Conservation (phyloP, 1,140 invertebrate genomes). For the Conus betulinus region DNA sequence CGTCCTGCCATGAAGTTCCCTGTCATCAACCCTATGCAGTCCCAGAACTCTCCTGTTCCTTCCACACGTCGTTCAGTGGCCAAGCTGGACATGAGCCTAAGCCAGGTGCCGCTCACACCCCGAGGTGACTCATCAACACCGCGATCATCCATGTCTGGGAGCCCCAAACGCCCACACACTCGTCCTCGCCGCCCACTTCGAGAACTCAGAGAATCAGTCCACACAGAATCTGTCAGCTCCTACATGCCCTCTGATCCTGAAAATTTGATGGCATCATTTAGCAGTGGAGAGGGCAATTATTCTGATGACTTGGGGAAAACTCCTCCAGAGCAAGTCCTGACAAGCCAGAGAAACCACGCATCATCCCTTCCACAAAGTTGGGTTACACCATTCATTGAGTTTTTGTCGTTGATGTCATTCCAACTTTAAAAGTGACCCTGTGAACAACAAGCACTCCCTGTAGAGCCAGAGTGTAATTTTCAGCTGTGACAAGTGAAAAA, state of each 20-base stretch:
- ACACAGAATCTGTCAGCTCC: constrained; percentile 72
- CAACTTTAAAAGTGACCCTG: too few relatives aligned
- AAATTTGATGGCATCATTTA: constrained; percentile 54
- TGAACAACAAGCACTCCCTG: too few relatives aligned
- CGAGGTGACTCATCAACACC: constrained; percentile 39
- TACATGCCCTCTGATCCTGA: constrained; percentile 70
- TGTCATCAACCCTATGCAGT: constrained; percentile 66
- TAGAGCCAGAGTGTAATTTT: too few relatives aligned
- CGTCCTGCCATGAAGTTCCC: constrained; percentile 55
- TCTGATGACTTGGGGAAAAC: constrained; percentile 65
- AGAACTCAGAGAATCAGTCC: constrained; percentile 59
- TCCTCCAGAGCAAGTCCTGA: constrained; percentile 49
- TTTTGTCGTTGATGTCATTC: too few relatives aligned
- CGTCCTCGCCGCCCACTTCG: constrained; percentile 48
- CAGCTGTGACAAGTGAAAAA: too few relatives aligned
- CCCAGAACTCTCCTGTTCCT: constrained; percentile 66
- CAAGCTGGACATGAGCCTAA: constrained; percentile 55
- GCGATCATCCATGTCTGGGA: constrained; percentile 48
- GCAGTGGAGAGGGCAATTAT: constrained; percentile 61
- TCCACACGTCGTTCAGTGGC: constrained; percentile 60
- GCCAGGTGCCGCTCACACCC: constrained; percentile 41
- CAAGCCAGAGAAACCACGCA: constrained; percentile 46
- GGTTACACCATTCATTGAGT: constrained; percentile 67
- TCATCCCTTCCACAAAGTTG: constrained; percentile 62
- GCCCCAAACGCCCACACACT: constrained; percentile 61